phyloP scores from a whole-genome alignment of 2,888 invertebrate genomes.

The Neoscelio sp. region DNA sequence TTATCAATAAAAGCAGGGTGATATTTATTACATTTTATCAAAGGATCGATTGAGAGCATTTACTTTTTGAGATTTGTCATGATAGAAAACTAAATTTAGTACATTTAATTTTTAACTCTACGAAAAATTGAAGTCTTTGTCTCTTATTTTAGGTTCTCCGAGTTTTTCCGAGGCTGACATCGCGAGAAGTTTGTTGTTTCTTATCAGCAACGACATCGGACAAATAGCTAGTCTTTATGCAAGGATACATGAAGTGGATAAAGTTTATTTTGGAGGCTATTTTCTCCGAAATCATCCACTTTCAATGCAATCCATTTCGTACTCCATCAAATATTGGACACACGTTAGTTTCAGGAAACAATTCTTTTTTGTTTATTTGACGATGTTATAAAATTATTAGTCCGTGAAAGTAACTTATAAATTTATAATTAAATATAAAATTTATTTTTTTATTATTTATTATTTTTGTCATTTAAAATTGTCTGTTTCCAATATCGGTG shows the following conservation, averaged over 20 bases:
- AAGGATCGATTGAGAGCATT: no score
- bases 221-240: constrained; percentile 89
- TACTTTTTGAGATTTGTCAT: no score
- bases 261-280: constrained; percentile 88
- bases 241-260: constrained; percentile 85
- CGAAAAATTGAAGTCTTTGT: background rate
- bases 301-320: constrained; percentile 88
- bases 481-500: no score
- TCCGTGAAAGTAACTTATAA: background rate
- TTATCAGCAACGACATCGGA: constrained; percentile 89
- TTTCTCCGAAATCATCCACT: constrained; percentile 88
- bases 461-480: no score
- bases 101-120: background rate
- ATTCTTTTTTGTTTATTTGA: no score
- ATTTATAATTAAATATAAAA: background rate
- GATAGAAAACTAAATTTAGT: no score
- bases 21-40: no score
- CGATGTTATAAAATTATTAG: no score
- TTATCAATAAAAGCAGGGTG: no score
- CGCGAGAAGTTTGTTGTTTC: constrained; percentile 86
- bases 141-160: constrained; percentile 73
- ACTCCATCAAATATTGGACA: constrained; percentile 88
- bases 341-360: constrained; percentile 78
- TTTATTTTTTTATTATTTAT: no score
- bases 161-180: constrained; percentile 85